Evolutionary conservation across 2,888 invertebrate genomes (phyloP), one percentile per base, ranked within the genome.

Genomic region (Hydrotaea cyrtoneurina): DNA sequence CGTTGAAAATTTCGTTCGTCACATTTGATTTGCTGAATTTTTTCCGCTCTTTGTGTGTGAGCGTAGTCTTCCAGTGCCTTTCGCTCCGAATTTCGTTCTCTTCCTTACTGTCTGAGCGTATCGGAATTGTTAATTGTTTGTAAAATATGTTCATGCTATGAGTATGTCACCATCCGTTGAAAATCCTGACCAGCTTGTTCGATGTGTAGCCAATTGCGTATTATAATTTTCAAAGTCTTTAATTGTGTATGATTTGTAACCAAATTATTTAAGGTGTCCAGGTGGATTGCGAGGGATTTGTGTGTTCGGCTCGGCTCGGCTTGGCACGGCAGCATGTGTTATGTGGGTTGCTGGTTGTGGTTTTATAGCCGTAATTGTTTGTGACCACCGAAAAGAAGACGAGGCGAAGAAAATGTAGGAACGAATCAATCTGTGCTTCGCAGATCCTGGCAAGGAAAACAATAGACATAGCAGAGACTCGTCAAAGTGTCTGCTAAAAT

Each of bases 1-100:
- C 91, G 89, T 91, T 88, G 85, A 90, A 89, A 91, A 91, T 91
- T 86, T 74, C 86, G 79, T 91, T 91, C 90, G 90, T 91, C 91
- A 91, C 90, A 90, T 89, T 88, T 89, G 88, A 91, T 91, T 91
- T 90, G 89, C 87, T 86, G 87, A 87, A 89, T 90, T 89, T 85
- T 79, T 69, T 66, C 57, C 71, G 80, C 43, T 80, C 57, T 75
- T 78, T 74, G 36, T 31, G 46, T 72, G 17, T 73, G 36, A 26
- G 46, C 36, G n/a, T 75, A 78, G 69, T 81, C 3, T 23, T n/a
- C 8, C 55, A 17, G 55, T 36, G 7, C 4, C 43, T 2, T 69
- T n/a, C 53, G 39, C 36, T 76, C 76, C 50, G 43, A 71, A 72
- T 78, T 64, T 57, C 66, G 46, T 55, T 7, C 7, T 75, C 59